phyloP scores from a whole-genome alignment of 2,888 invertebrate genomes.

The Zygothrica quintamaculata region DNA sequence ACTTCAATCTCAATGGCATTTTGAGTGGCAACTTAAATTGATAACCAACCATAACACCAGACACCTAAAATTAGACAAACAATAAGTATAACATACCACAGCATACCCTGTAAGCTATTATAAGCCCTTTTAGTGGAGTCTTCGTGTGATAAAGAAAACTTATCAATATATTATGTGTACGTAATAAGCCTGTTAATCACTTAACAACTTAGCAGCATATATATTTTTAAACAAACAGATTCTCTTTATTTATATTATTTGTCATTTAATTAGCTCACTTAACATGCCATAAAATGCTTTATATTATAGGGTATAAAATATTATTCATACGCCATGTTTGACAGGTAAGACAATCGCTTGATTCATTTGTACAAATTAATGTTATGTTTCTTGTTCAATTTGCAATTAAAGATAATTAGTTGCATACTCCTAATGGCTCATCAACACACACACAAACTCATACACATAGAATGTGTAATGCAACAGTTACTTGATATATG shows the following conservation, averaged over 20 bases:
- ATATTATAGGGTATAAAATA: conserved; percentile 21
- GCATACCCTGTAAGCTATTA: conserved; percentile 14
- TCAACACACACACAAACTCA: conserved; percentile 4
- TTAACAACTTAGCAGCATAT: too few relatives aligned
- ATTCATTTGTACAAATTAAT: conserved; percentile 46
- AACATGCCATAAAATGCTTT: too few relatives aligned
- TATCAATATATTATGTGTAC: too few relatives aligned
- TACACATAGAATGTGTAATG: conserved; percentile 22
- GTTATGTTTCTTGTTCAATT: conserved; percentile 38
- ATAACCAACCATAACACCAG: conserved; percentile 54
- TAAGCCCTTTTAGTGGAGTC: too few relatives aligned
- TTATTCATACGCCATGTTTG: conserved; percentile 54
- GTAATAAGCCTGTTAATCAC: too few relatives aligned
- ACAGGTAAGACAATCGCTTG: conserved; percentile 33
- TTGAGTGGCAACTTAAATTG: conserved; percentile 53
- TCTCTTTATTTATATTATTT: too few relatives aligned
- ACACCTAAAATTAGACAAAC: conserved; percentile 4
- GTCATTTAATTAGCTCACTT: too few relatives aligned
- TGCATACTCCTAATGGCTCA: conserved; percentile 18
- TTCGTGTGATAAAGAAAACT: too few relatives aligned
- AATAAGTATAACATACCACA: not conserved
- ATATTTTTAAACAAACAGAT: too few relatives aligned
- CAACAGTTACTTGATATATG: conserved; percentile 60
- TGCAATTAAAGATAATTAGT: conserved; percentile 65
- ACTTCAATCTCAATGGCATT: conserved; percentile 51